Percentiles rank a stretch among this genome's conserved stretches.
These are phyloP conservation scores for Drusus annulatus DNA, from an alignment of 1,140 invertebrate genomes.

Conservation along the genomic window DNA sequence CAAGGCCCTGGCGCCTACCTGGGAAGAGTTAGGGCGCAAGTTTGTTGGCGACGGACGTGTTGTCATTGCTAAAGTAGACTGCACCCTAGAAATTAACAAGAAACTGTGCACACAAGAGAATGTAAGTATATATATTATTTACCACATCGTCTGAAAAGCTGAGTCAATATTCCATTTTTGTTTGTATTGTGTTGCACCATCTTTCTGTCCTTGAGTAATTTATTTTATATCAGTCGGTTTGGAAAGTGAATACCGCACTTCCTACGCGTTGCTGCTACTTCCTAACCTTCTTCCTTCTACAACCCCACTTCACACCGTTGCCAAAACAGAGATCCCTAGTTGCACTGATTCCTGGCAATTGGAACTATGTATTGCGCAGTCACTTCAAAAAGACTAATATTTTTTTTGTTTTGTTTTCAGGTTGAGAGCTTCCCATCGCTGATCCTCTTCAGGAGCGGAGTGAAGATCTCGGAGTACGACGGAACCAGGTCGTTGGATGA, in stretches of 20 bases:
- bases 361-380: too few species aligned
- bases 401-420: constrained; percentile 60
- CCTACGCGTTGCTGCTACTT: too few species aligned
- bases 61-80: constrained; percentile 82
- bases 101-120: constrained; percentile 79
- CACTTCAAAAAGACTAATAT: too few species aligned
- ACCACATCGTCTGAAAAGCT: neutral
- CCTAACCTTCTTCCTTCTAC: too few species aligned
- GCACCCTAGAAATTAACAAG: constrained; percentile 74
- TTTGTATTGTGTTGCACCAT: too few species aligned
- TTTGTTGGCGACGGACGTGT: constrained; percentile 71
- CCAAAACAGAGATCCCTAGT: too few species aligned
- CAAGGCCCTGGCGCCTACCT: constrained; percentile 79
- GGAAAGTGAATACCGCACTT: too few species aligned
- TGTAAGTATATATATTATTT: constrained; percentile 69
- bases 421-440: constrained; percentile 81
- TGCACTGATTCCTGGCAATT: too few species aligned
- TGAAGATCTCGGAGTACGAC: constrained; percentile 79
- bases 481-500: constrained; percentile 80
- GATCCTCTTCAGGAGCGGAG: constrained; percentile 78
- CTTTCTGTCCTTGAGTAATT: too few species aligned
- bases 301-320: too few species aligned
- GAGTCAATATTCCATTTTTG: neutral
- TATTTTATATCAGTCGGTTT: too few species aligned
- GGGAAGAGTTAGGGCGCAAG: constrained; percentile 80